These are phyloP conservation scores for Asbolus verrucosus DNA, from an alignment of 1,140 invertebrate species.

Conservation along the genomic window DNA sequence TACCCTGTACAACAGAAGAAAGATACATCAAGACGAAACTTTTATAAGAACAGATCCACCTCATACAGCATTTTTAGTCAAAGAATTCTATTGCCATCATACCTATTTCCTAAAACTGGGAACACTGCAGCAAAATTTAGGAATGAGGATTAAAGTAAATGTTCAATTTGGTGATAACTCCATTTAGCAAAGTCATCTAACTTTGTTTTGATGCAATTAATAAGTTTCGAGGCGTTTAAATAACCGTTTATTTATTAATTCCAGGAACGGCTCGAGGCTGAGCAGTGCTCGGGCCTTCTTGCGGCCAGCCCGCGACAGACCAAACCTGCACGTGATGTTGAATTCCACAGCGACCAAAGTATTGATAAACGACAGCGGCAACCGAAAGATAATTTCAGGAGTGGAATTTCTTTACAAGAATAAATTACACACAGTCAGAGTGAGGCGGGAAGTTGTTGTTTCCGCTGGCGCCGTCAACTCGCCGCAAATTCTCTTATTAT, in stretches of 20 bases:
- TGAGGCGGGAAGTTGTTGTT: constrained; percentile 71
- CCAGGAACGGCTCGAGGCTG: constrained; percentile 73
- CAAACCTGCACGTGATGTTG: constrained; percentile 78
- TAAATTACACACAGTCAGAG: constrained; percentile 59
- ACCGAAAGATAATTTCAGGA: constrained; percentile 54
- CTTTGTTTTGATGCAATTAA: too few relatives aligned
- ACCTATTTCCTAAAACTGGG: too few relatives aligned
- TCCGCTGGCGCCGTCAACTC: constrained; percentile 71
- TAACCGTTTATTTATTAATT: constrained; percentile 51
- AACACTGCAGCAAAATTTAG: too few relatives aligned
- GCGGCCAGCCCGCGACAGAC: constrained; percentile 68
- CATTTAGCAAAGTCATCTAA: too few relatives aligned
- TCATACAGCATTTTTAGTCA: too few relatives aligned
- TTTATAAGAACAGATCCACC: too few relatives aligned
- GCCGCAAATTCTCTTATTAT: constrained; percentile 70
- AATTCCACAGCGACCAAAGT: constrained; percentile 74
- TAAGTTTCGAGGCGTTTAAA: too few relatives aligned
- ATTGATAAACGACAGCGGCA: constrained; percentile 45
- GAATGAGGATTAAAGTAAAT: too few relatives aligned
- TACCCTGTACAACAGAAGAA: too few relatives aligned
- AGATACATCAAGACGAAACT: too few relatives aligned
- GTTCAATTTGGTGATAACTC: too few relatives aligned
- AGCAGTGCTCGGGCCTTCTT: constrained; percentile 76
- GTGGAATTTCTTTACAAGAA: constrained; percentile 67
- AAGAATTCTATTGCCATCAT: too few relatives aligned